Evolutionary conservation across 2,113 vertebrate genomes (phyloP).

Genomic region (Thunnus thynnus): DNA sequence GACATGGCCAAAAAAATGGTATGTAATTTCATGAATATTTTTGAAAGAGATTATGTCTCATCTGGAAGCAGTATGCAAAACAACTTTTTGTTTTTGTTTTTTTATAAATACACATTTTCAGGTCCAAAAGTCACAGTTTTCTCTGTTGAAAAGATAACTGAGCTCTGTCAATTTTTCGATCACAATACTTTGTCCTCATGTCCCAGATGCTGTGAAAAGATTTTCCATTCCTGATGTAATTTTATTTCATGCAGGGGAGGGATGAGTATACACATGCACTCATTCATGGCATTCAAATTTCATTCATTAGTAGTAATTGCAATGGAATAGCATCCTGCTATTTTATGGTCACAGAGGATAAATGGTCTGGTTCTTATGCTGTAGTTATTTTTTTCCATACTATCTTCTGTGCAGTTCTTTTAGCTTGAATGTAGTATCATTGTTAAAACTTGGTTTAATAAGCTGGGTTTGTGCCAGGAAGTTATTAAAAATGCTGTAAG

Average conservation of each 20-base stretch:
- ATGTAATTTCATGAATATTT: slow-evolving; percentile 9
- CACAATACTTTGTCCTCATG: neutral
- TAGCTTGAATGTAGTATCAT: too few species aligned
- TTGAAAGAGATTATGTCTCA: neutral
- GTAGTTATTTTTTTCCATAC: too few species aligned
- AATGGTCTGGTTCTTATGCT: neutral
- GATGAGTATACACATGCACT: neutral
- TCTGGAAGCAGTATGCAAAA: neutral
- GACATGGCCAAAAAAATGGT: slow-evolving; percentile 69
- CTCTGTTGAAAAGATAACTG: neutral
- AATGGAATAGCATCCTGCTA: neutral
- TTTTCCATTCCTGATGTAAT: too few species aligned
- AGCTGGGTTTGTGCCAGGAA: too few species aligned
- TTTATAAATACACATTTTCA: neutral
- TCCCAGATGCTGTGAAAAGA: too few species aligned
- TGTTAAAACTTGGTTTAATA: too few species aligned
- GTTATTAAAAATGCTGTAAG: too few species aligned
- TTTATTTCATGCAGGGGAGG: neutral
- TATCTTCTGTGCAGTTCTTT: too few species aligned
- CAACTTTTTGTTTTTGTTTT: too few species aligned
- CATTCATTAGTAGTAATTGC: neutral
- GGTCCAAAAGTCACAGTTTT: neutral
- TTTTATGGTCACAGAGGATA: neutral
- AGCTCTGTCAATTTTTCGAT: neutral
- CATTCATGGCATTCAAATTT: neutral